Evolutionary conservation across 2,888 invertebrate genomes (phyloP), one percentile per base, ranked within the genome.

Genomic region (Deroplatys truncata): DNA sequence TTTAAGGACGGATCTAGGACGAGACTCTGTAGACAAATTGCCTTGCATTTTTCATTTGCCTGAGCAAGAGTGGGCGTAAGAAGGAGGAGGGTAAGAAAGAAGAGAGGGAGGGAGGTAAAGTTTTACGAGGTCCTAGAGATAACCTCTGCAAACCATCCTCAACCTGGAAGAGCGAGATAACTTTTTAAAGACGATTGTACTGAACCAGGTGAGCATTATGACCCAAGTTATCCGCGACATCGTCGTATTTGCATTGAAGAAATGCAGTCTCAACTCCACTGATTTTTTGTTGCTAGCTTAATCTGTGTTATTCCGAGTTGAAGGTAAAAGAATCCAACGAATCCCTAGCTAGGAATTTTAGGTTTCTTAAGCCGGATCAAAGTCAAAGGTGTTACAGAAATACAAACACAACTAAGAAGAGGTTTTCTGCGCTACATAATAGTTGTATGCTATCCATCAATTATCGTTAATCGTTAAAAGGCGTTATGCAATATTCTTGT

Each of bases 11-110:
- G 56, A 72, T 72, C 56, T 72, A 72, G 56, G 56, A 72, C 56
- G 5, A 72, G 56, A 72, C 56, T 72, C 56, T 72, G 20, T 72
- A 82, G 86, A 86, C 86, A 86, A 86, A 86, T 86, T 86, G 86
- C 86, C 82, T 29, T 86, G 86, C 82, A 86, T 86, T 86, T 86
- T 86, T 86, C 86, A 86, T 86, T 86, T 82, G 82, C 86, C 29
- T 20, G 16, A 82, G 28, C 16, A 28, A 86, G 82, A 72, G 56
- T 72, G 56, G 56, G 56, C 25, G 56, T 72, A 72, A 5, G 20
- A 25, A 72, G 56, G 25, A 72, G 20, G 20, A 20, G 56, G 25
- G 25, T 5, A 25, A 72, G 56, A 7, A 20, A 20, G 25, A 20
- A 25, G 56, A 20, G 20, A 20, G 56, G 9, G 25, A 20, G 16